Evolutionary conservation across 2,797 vertebrate species (phyloP).

Genomic region (Phoeniculus purpureus): DNA sequence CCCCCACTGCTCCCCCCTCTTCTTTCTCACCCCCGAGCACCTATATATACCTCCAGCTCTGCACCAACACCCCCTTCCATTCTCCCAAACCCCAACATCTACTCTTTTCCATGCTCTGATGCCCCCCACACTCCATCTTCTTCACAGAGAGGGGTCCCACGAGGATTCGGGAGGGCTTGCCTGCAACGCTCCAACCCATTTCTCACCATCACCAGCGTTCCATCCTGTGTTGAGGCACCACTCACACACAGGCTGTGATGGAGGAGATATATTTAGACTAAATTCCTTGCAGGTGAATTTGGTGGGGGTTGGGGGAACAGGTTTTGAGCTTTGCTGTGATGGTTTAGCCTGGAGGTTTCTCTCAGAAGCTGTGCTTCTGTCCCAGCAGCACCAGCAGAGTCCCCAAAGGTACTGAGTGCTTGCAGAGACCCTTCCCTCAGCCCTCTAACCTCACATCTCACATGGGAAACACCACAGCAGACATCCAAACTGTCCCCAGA

Average conservation of each 20-base stretch:
- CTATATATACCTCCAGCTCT: not conserved
- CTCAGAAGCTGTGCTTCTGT: not conserved
- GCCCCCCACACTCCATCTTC: rapidly evolving
- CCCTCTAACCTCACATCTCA: not conserved
- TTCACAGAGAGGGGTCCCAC: rapidly evolving
- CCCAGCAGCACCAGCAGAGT: not conserved
- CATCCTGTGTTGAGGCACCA: rapidly evolving
- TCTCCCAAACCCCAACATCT: rapidly evolving
- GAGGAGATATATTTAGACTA: constrained; percentile 3
- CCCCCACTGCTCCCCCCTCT: not conserved
- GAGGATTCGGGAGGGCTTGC: not conserved
- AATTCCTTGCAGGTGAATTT: not conserved
- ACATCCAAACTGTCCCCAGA: rapidly evolving
- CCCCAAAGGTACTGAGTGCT: not conserved
- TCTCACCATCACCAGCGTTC: not conserved
- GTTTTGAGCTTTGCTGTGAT: not conserved
- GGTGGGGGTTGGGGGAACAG: not conserved
- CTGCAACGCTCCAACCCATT: not conserved
- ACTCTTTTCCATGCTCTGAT: not conserved
- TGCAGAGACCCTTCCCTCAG: not conserved
- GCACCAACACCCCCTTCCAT: not conserved
- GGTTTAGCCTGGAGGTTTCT: not conserved
- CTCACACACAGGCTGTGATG: not conserved
- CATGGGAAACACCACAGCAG: rapidly evolving
- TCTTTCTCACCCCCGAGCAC: not conserved